A percentile compares a stretch with the other conserved stretches of the same genome.
These are phyloP conservation scores for Ichneumoninae sp. DNA, from an alignment of 2,888 invertebrate genomes.

Conservation along the genomic window DNA sequence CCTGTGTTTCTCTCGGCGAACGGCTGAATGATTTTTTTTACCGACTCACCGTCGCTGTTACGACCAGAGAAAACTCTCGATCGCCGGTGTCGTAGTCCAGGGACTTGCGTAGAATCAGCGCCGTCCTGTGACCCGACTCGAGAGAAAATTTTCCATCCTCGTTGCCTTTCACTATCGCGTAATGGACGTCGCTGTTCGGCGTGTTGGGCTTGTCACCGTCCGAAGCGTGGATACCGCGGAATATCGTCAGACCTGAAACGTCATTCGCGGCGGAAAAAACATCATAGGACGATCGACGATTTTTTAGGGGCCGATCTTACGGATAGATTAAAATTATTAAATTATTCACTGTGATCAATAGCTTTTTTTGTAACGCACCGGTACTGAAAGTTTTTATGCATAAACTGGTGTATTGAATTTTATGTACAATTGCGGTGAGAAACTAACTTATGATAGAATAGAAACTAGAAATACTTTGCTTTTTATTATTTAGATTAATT, in stretches of 20 bases:
- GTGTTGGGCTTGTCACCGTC: constrained; percentile 95
- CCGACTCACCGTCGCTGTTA: constrained; percentile 90
- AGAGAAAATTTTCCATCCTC: constrained; percentile 91
- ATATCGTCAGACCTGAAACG: constrained; percentile 90
- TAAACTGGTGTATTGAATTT: too few relatives aligned
- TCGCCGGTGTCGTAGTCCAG: constrained; percentile 94
- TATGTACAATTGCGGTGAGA: too few relatives aligned
- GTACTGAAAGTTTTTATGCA: too few relatives aligned
- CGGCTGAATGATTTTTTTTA: not conserved
- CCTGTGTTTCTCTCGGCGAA: too few relatives aligned
- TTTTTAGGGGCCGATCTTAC: not conserved
- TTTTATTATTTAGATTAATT: too few relatives aligned
- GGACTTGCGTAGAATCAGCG: constrained; percentile 89
- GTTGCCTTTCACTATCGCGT: constrained; percentile 90
- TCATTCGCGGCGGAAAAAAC: constrained; percentile 12
- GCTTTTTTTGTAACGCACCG: too few relatives aligned
- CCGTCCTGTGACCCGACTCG: constrained; percentile 92
- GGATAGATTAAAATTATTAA: too few relatives aligned
- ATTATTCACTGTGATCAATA: too few relatives aligned
- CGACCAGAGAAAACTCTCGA: constrained; percentile 89
- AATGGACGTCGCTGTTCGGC: constrained; percentile 94
- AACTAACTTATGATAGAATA: too few relatives aligned
- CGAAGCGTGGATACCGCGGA: constrained; percentile 91
- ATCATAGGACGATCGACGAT: constrained; percentile 3
- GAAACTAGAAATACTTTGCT: too few relatives aligned